phyloP scores from a whole-genome alignment of 1,140 invertebrate genomes.

The Drosophila repleta region DNA sequence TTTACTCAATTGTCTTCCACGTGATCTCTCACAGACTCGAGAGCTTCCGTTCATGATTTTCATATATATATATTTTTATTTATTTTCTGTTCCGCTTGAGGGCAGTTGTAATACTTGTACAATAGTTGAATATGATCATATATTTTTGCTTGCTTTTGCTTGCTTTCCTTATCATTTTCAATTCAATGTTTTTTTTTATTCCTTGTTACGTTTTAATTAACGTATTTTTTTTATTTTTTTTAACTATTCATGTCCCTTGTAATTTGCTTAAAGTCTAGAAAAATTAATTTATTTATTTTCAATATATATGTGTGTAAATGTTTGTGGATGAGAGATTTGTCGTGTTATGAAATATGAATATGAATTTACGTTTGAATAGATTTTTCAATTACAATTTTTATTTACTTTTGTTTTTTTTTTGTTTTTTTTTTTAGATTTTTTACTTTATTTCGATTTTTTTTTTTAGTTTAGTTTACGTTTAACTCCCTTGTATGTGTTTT shows the following conservation, averaged over 20 bases:
- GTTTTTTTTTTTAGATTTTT: slow-evolving; percentile 14
- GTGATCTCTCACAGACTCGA: slow-evolving; percentile 9
- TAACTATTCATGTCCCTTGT: slow-evolving; percentile 69
- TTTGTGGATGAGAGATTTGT: slow-evolving; percentile 55
- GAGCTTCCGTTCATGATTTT: slow-evolving; percentile 54
- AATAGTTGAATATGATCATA: slow-evolving; percentile 36
- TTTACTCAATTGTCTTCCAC: slow-evolving; percentile 25
- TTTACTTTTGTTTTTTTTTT: background rate
- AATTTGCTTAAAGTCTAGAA: slow-evolving; percentile 69
- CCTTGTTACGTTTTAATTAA: slow-evolving; percentile 28
- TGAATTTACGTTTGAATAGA: slow-evolving; percentile 65
- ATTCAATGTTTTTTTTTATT: slow-evolving; percentile 10
- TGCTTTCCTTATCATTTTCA: background rate
- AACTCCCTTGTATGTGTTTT: slow-evolving; percentile 82
- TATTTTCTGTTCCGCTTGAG: background rate
- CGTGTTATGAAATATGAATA: slow-evolving; percentile 67
- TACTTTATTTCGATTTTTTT: slow-evolving; percentile 25
- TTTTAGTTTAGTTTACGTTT: slow-evolving; percentile 60
- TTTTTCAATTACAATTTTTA: slow-evolving; percentile 57
- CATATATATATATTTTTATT: background rate
- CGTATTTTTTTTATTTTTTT: slow-evolving; percentile 36
- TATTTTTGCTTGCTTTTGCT: slow-evolving; percentile 31
- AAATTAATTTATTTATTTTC: slow-evolving; percentile 48
- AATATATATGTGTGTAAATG: slow-evolving; percentile 8
- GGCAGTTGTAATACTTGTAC: slow-evolving; percentile 25